These are phyloP conservation scores for Corythoichthys haematopterus DNA, from an alignment of 2,113 vertebrate genomes.

Conservation along the genomic window DNA sequence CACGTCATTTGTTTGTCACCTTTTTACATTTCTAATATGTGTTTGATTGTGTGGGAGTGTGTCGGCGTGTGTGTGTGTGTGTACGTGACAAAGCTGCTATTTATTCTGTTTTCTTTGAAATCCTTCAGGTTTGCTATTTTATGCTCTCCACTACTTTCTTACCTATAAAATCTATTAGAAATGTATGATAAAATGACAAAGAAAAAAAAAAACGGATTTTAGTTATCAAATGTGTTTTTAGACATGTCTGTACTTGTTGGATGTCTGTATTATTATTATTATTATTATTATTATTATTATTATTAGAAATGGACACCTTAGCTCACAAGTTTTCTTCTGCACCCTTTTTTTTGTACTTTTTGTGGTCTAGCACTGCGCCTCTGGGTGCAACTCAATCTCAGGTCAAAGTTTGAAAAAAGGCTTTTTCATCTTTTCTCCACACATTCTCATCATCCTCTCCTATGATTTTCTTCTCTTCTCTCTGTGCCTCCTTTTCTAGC, in stretches of 20 bases:
- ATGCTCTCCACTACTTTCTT: slow-evolving; percentile 79
- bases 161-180: slow-evolving; percentile 78
- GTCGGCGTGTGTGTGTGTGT: slow-evolving; percentile 71
- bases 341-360: slow-evolving; percentile 56
- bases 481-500: slow-evolving; percentile 39
- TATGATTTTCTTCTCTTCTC: slow-evolving; percentile 14
- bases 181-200: slow-evolving; percentile 4
- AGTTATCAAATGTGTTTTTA: slow-evolving; percentile 23
- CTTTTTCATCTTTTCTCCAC: slow-evolving; percentile 60
- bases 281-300: slow-evolving; percentile 53
- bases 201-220: slow-evolving; percentile 38
- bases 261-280: slow-evolving; percentile 66
- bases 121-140: slow-evolving; percentile 90
- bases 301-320: slow-evolving; percentile 65
- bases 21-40: slow-evolving; percentile 91
- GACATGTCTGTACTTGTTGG: slow-evolving; percentile 68
- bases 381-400: slow-evolving; percentile 82
- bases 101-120: slow-evolving; percentile 88
- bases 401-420: slow-evolving; percentile 78
- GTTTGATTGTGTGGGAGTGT: slow-evolving; percentile 83
- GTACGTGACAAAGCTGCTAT: slow-evolving; percentile 99
- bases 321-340: slow-evolving; percentile 67
- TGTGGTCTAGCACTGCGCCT: slow-evolving; percentile 62
- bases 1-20: slow-evolving; percentile 87
- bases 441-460: background rate